A percentile compares a stretch with the other conserved stretches of the same genome.
phyloP scores from a whole-genome alignment of 2,888 invertebrate genomes.

The Caenorhabditis angaria region DNA sequence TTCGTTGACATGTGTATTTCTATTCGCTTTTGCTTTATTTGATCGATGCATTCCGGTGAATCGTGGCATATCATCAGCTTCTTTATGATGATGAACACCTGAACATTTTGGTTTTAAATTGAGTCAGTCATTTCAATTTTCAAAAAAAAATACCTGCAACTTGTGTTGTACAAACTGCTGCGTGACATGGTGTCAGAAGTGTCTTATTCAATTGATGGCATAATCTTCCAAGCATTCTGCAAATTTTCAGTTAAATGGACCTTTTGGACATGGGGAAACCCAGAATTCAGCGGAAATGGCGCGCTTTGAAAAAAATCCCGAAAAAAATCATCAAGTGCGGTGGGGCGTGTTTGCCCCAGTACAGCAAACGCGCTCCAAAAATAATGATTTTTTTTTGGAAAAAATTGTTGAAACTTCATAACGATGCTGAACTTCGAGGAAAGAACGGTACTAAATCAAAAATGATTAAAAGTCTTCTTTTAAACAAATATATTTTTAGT shows the following conservation, averaged over 20 bases:
- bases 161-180: constrained; percentile 21
- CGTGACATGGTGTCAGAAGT: constrained; percentile 21
- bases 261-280: not conserved
- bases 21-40: constrained; percentile 64
- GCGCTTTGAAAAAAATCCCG: constrained; percentile 16
- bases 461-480: not conserved
- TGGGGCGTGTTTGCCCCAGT: constrained; percentile 23
- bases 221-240: constrained; percentile 44
- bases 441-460: not conserved
- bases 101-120: not conserved
- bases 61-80: constrained; percentile 57
- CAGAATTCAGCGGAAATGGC: not conserved
- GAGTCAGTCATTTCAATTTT: constrained; percentile 5
- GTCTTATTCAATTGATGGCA: constrained; percentile 24
- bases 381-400: not conserved
- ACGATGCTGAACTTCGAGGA: not conserved
- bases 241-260: constrained; percentile 11
- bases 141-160: constrained; percentile 13
- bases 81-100: constrained; percentile 68
- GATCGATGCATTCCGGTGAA: constrained; percentile 62
- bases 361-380: not conserved
- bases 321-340: constrained; percentile 7
- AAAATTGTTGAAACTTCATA: not conserved
- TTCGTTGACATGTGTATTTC: constrained; percentile 70
- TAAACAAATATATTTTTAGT: not conserved